Conservation (phyloP, 1,140 invertebrate species). For the Cecropterus lyciades region DNA sequence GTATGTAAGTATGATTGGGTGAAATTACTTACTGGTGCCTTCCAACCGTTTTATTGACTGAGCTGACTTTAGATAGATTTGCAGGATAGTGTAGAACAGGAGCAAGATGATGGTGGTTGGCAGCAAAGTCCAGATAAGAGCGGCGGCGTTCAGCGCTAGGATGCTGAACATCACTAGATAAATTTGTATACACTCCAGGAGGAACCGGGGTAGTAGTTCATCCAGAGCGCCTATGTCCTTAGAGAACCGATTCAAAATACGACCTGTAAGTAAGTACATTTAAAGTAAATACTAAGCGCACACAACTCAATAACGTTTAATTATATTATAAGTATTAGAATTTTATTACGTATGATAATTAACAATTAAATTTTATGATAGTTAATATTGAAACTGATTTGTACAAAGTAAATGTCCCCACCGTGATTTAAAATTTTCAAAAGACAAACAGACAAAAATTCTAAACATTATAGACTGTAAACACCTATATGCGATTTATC, state of each 20-base stretch:
- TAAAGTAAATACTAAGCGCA: too few relatives aligned
- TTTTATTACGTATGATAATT: too few relatives aligned
- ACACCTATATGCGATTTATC: too few relatives aligned
- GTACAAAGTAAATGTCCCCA: too few relatives aligned
- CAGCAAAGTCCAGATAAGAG: constrained; percentile 90
- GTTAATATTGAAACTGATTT: too few relatives aligned
- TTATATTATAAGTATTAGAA: too few relatives aligned
- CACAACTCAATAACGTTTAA: too few relatives aligned
- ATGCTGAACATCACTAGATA: constrained; percentile 87
- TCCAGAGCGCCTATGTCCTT: constrained; percentile 92
- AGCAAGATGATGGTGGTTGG: constrained; percentile 88
- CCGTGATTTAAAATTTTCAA: too few relatives aligned
- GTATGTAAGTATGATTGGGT: too few relatives aligned
- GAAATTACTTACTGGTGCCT: constrained; percentile 87
- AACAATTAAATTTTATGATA: too few relatives aligned
- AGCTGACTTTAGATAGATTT: constrained; percentile 92
- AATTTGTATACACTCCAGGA: constrained; percentile 91
- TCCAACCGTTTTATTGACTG: constrained; percentile 94
- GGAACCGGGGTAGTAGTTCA: constrained; percentile 91
- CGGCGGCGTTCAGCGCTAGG: constrained; percentile 88
- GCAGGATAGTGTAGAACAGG: constrained; percentile 89
- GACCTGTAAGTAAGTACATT: constrained; percentile 73
- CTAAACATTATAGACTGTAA: too few relatives aligned
- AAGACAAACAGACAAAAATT: too few relatives aligned
- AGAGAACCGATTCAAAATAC: constrained; percentile 90